A percentile compares a stretch with the other conserved stretches of the same genome.
phyloP scores from a whole-genome alignment of 1,140 invertebrate species.

The Zaprionus ghesquierei region DNA sequence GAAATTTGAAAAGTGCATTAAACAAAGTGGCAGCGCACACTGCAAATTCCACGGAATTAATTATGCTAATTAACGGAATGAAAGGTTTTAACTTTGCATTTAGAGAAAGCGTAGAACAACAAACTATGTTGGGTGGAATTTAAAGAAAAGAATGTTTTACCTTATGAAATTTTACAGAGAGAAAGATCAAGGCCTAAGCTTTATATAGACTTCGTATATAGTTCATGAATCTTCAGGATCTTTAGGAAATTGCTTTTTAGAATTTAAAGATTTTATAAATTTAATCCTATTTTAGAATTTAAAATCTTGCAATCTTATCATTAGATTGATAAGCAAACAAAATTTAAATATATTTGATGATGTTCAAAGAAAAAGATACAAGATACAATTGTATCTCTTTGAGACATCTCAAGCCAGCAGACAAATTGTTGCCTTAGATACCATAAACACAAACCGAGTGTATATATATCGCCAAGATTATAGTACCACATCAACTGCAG shows the following conservation, averaged over 20 bases:
- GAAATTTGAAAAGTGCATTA: constrained; percentile 19
- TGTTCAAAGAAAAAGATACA: too few relatives aligned
- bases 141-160: neutral
- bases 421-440: neutral
- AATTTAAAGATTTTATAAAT: too few relatives aligned
- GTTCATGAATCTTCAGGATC: too few relatives aligned
- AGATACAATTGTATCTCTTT: neutral
- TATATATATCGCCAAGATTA: neutral
- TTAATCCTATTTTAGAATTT: too few relatives aligned
- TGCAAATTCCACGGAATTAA: constrained; percentile 17
- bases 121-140: neutral
- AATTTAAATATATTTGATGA: too few relatives aligned
- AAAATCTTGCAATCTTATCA: too few relatives aligned
- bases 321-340: too few relatives aligned
- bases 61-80: constrained; percentile 52
- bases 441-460: neutral
- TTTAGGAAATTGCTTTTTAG: too few relatives aligned
- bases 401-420: neutral
- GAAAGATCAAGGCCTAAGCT: too few relatives aligned
- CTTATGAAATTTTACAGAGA: too few relatives aligned
- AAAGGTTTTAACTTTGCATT: neutral
- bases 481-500: neutral
- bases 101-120: constrained; percentile 25
- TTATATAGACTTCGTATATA: too few relatives aligned
- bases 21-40: constrained; percentile 5